Percentiles rank a stretch among this genome's conserved stretches.
phyloP scores from a whole-genome alignment of 2,113 vertebrate genomes.

The Bubo blakistoni region DNA sequence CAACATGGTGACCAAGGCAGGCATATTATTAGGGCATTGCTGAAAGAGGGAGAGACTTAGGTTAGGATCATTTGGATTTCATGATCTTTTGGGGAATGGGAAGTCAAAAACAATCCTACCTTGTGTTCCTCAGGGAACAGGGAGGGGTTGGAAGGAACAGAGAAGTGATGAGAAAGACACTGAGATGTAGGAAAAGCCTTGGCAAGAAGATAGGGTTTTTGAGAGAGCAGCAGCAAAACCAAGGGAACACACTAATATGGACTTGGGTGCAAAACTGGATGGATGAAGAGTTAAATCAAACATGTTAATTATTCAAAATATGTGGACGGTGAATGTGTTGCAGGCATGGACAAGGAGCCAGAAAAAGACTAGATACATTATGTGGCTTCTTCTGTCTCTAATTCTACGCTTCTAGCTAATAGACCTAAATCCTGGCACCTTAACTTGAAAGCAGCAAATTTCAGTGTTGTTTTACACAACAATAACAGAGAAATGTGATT shows the following conservation, averaged over 20 bases:
- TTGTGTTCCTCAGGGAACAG: neutral
- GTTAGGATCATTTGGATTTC: neutral
- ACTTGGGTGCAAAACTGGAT: rapidly evolving
- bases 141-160: neutral
- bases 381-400: neutral
- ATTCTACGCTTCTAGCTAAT: neutral
- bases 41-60: neutral
- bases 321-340: neutral
- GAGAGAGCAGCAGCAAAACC: neutral
- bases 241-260: neutral
- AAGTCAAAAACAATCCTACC: neutral
- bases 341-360: neutral
- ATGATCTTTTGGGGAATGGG: neutral
- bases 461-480: neutral
- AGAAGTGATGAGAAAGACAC: neutral
- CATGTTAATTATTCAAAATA: neutral
- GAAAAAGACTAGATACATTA: neutral
- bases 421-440: neutral
- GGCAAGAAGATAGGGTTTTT: neutral
- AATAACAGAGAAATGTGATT: neutral
- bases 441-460: neutral
- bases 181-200: neutral
- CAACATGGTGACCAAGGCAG: neutral
- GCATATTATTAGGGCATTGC: neutral
- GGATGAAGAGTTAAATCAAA: neutral